Evolutionary conservation across 1,140 invertebrate genomes (phyloP).

Genomic region (Drosophila miranda): DNA sequence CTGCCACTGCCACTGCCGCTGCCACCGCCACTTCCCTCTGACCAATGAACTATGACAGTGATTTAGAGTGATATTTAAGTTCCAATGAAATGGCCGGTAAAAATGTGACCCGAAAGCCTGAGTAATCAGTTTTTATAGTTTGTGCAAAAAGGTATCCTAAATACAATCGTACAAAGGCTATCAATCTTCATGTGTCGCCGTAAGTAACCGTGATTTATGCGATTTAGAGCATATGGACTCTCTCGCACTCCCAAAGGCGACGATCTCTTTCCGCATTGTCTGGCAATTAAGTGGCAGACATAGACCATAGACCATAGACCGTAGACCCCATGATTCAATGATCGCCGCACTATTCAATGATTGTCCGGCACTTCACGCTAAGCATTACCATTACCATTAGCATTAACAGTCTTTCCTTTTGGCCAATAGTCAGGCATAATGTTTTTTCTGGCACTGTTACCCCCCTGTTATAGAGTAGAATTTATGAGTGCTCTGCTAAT

Average conservation of each 20-base stretch:
- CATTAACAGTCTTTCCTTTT: slow-evolving; percentile 14
- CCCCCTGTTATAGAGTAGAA: slow-evolving; percentile 12
- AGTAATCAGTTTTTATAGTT: slow-evolving; percentile 32
- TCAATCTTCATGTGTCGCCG: slow-evolving; percentile 49
- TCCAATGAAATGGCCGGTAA: slow-evolving; percentile 19
- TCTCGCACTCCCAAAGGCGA: slow-evolving; percentile 13
- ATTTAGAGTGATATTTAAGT: slow-evolving; percentile 38
- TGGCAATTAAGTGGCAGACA: slow-evolving; percentile 36
- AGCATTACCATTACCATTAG: slow-evolving; percentile 30
- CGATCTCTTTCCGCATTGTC: slow-evolving; percentile 49
- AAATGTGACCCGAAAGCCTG: slow-evolving; percentile 41
- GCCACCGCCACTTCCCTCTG: too few species aligned
- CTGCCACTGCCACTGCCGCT: too few species aligned
- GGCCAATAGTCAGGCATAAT: slow-evolving; percentile 1
- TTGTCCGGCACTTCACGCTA: slow-evolving; percentile 49
- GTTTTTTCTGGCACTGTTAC: slow-evolving; percentile 1
- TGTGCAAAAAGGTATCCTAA: slow-evolving; percentile 26
- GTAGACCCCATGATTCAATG: slow-evolving; percentile 13
- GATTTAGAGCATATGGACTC: slow-evolving; percentile 27
- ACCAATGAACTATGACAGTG: slow-evolving; percentile 42
- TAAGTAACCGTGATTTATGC: slow-evolving; percentile 54
- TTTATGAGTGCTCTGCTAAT: slow-evolving; percentile 42
- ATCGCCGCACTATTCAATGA: slow-evolving; percentile 15
- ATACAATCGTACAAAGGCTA: slow-evolving; percentile 21
- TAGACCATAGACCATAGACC: background rate